Evolutionary conservation across 2,113 vertebrate species (phyloP), one percentile per base, ranked within the genome.

Genomic region (Acanthochromis polyacanthus): DNA sequence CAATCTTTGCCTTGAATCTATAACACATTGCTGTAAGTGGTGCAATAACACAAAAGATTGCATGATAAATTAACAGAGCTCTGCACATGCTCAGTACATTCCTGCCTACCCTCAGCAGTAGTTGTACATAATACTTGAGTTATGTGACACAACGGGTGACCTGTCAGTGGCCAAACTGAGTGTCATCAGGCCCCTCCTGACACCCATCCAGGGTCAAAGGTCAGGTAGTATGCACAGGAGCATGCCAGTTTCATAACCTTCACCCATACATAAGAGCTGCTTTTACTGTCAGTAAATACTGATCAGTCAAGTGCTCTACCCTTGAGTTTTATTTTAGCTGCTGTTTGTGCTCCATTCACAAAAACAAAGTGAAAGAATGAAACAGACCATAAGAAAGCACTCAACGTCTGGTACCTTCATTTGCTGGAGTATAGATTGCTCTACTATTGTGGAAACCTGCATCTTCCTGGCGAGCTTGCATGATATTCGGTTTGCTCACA

Each of bases 241-340:
- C 73, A 69, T 76, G 70, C 25, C 65, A 77, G 57, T 86, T 87
- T 80, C 23, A 7, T 71, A 72, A 87, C 59, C 38, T 50, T 32
- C n/a, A n/a, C 19, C 22, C 60, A 65, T 22, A 70, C 78, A 36
- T 59, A 43, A 15, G 46, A 10, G 19, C 20, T 3, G 30, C 72
- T 60, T 57, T 85, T 67, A 65, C 56, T 75, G 66, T 82, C 64
- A 78, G 80, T 71, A 78, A 82, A 77, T 64, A 76, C 51, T 53
- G 62, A 80, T 82, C 60, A 10, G 58, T 71, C 71, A 14, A 12
- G 19, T 23, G 16, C 7, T 36, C 45, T 17, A 2, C 16, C 32
- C 10, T 12, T 16, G 3, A 20, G 25, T 57, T 71, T 57, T 12
- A 68, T 60, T 50, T 51, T 16, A 55, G n/a, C 30, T 30, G 28